phyloP scores from a whole-genome alignment of 2,113 vertebrate genomes.

The Aphyosemion australe region DNA sequence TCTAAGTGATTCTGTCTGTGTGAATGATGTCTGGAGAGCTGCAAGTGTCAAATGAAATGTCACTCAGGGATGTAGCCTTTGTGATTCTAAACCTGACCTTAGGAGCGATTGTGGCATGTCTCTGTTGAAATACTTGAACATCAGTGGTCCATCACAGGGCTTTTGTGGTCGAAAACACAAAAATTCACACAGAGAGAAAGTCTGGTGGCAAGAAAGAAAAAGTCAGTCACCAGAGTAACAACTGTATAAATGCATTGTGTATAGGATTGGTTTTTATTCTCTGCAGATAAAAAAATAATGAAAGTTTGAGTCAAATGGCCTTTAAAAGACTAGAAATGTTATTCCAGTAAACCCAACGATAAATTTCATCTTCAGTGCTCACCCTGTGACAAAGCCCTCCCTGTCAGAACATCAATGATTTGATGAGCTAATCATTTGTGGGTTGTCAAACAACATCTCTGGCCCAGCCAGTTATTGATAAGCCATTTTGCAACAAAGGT shows the following conservation, averaged over 20 bases:
- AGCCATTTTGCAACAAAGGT: constrained; percentile 32
- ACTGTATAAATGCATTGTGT: constrained; percentile 1
- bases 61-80: background rate
- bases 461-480: constrained; percentile 50
- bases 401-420: constrained; percentile 52
- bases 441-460: constrained; percentile 44
- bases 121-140: background rate
- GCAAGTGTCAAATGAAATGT: constrained; percentile 8
- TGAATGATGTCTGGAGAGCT: constrained; percentile 1
- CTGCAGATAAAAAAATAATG: background rate
- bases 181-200: background rate
- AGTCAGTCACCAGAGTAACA: background rate
- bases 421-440: constrained; percentile 52
- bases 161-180: background rate
- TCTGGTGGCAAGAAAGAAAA: background rate
- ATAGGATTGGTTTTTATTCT: constrained; percentile 3
- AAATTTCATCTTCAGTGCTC: constrained; percentile 9
- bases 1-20: background rate
- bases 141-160: no score
- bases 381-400: constrained; percentile 33
- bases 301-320: constrained; percentile 12
- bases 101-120: background rate
- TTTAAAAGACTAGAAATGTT: constrained; percentile 16
- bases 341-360: constrained; percentile 7
- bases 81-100: background rate